Conservation (phyloP, 2,113 vertebrate species). For the Puffinus mauretanicus region DNA sequence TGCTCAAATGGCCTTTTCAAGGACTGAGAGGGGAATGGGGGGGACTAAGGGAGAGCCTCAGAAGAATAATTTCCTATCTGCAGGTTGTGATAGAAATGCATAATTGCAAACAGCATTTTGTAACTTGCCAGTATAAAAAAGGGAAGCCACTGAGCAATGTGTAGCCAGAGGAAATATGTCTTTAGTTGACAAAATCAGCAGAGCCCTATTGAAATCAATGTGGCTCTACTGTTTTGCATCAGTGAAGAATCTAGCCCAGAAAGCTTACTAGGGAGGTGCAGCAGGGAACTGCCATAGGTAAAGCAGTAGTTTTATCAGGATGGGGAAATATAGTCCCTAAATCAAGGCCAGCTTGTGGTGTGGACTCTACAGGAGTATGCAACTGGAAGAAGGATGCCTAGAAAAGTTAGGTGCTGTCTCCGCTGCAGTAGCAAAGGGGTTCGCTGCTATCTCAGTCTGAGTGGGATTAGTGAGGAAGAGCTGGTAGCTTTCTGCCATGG, state of each 20-base stretch:
- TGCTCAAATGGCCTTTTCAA: slow-evolving; percentile 54
- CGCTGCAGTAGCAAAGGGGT: background rate
- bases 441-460: background rate
- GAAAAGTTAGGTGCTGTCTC: background rate
- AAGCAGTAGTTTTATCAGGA: background rate
- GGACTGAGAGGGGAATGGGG: background rate
- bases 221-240: background rate
- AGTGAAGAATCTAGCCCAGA: background rate
- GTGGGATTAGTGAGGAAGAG: background rate
- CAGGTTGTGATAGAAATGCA: slow-evolving; percentile 2
- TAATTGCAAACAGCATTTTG: slow-evolving; percentile 26
- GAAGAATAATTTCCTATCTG: slow-evolving; percentile 33
- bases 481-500: background rate
- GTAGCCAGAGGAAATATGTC: background rate
- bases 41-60: background rate
- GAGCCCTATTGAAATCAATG: background rate
- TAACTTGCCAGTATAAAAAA: background rate
- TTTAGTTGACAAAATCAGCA: background rate
- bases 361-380: background rate
- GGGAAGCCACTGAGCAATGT: background rate
- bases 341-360: background rate
- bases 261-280: background rate
- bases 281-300: background rate
- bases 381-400: background rate
- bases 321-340: background rate